Conservation (phyloP, 30 jellyfish, hydroid and myxozoan species). For the Euphysa ruthae region DNA sequence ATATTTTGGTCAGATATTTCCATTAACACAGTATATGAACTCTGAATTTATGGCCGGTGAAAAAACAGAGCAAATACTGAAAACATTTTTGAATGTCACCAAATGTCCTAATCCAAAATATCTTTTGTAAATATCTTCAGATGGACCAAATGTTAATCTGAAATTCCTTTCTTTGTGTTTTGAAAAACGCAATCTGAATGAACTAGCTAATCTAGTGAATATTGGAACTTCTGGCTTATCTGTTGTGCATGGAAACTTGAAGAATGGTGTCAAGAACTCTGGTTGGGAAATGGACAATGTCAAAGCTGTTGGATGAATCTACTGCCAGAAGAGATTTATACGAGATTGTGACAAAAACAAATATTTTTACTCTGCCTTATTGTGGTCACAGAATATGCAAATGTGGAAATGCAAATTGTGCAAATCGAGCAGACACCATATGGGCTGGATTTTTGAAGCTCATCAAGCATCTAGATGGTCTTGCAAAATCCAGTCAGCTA, state of each 20-base stretch:
- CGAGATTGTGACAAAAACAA: background rate
- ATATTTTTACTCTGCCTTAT: background rate
- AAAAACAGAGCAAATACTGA: too few relatives aligned
- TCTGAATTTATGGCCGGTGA: too few relatives aligned
- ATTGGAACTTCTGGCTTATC: constrained; percentile 12
- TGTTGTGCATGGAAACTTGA: constrained; percentile 7
- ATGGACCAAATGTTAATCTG: too few relatives aligned
- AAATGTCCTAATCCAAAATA: too few relatives aligned
- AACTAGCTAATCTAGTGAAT: too few relatives aligned
- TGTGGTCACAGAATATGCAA: constrained; percentile 14
- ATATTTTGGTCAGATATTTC: too few relatives aligned
- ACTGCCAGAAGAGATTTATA: constrained; percentile 4
- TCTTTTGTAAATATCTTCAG: too few relatives aligned
- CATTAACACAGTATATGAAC: too few relatives aligned
- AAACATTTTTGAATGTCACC: too few relatives aligned
- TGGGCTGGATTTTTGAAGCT: background rate
- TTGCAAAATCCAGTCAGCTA: background rate
- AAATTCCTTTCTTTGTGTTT: too few relatives aligned
- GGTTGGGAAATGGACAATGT: constrained; percentile 7
- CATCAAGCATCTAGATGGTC: background rate
- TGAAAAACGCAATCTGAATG: too few relatives aligned
- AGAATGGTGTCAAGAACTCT: background rate
- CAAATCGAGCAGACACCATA: background rate
- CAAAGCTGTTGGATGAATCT: background rate
- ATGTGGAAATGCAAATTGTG: background rate